A percentile compares a stretch with the other conserved stretches of the same genome.
Evolutionary conservation across 2,888 invertebrate genomes (phyloP).

Genomic region (Pristionchus fissidentatus): DNA sequence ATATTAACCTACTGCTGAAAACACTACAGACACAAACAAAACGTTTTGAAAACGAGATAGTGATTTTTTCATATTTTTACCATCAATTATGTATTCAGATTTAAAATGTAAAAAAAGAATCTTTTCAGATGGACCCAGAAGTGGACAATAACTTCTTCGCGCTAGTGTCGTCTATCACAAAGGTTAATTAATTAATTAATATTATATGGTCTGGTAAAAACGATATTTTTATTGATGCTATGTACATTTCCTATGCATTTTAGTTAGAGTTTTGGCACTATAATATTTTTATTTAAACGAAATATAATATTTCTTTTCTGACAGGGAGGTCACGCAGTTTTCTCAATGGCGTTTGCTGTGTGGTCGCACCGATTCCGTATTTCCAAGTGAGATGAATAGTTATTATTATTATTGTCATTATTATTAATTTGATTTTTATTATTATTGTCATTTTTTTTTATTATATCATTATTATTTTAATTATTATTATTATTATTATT

Average conservation of each 20-base stretch:
- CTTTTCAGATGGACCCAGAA: constrained; percentile 58
- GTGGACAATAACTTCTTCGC: constrained; percentile 63
- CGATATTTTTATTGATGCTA: no score
- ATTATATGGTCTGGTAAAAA: no score
- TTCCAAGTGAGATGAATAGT: neutral
- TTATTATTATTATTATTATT: neutral
- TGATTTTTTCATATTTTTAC: no score
- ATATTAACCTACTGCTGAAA: neutral
- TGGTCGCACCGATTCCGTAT: constrained; percentile 55
- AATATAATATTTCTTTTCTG: no score
- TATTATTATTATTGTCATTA: neutral
- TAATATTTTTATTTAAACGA: no score
- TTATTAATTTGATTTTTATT: neutral
- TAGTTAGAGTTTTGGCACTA: no score
- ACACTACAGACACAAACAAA: no score
- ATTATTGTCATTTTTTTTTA: neutral
- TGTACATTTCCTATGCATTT: no score
- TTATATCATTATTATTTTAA: neutral
- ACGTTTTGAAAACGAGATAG: no score
- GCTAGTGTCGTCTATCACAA: constrained; percentile 56
- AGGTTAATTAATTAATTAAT: no score
- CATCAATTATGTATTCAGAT: no score
- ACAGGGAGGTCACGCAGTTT: constrained; percentile 59
- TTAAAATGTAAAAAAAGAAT: neutral
- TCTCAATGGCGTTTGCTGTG: constrained; percentile 60